phyloP scores from a whole-genome alignment of 2,797 vertebrate species.

The Cyclopterus lumpus region DNA sequence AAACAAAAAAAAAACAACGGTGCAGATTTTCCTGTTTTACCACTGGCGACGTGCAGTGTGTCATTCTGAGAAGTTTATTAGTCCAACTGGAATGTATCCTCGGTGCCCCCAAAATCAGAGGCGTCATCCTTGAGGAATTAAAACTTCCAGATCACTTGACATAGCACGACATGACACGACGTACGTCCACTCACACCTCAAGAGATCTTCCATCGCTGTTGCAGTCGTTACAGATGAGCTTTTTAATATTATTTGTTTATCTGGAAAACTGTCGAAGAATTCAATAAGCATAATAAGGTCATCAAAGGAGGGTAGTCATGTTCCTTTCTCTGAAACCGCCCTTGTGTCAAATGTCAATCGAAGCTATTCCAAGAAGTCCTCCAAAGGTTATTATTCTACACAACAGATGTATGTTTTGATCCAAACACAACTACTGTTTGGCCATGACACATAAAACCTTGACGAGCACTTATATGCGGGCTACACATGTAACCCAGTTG shows the following conservation, averaged over 20 bases:
- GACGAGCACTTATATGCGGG: constrained; percentile 60
- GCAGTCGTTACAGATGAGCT: background rate
- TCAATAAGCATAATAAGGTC: constrained; percentile 1
- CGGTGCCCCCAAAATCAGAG: background rate
- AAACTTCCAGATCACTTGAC: background rate
- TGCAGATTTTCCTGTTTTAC: constrained; percentile 30
- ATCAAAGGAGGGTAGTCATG: background rate
- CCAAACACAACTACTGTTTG: constrained; percentile 80
- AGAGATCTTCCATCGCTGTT: background rate
- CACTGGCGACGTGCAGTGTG: constrained; percentile 20
- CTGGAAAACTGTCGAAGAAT: background rate
- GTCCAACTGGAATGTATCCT: background rate
- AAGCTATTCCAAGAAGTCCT: constrained; percentile 71
- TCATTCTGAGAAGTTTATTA: constrained; percentile 50
- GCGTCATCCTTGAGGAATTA: background rate
- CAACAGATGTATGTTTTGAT: constrained; percentile 77
- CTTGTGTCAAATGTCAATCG: constrained; percentile 56
- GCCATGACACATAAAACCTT: constrained; percentile 74
- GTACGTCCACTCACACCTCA: background rate
- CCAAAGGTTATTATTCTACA: constrained; percentile 67
- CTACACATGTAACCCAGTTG: constrained; percentile 38
- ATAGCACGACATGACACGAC: constrained; percentile 13
- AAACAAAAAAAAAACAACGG: constrained; percentile 36
- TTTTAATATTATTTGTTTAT: background rate
- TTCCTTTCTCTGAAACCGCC: constrained; percentile 55